These are phyloP conservation scores for Tragelaphus oryx DNA, from an alignment of 2,797 vertebrate genomes.

Conservation along the genomic window DNA sequence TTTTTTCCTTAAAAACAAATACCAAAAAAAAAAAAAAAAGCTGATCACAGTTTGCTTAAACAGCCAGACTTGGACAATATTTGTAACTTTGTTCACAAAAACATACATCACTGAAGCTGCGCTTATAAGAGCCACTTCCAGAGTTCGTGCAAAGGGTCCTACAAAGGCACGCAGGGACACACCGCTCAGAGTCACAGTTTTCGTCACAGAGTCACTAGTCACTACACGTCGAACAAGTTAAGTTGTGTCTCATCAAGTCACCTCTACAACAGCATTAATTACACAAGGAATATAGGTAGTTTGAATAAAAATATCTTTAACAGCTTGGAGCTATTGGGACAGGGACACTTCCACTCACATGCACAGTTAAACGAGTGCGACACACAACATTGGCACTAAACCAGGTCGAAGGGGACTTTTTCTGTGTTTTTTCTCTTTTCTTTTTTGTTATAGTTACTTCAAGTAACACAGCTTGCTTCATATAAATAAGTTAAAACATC, in stretches of 20 bases:
- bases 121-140: constrained; percentile 88
- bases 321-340: constrained; percentile 93
- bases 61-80: constrained; percentile 89
- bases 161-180: constrained; percentile 93
- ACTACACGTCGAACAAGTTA: constrained; percentile 90
- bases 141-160: constrained; percentile 89
- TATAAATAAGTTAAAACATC: constrained; percentile 98
- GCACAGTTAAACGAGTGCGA: constrained; percentile 89
- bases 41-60: constrained; percentile 91
- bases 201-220: constrained; percentile 92
- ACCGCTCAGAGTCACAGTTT: constrained; percentile 89
- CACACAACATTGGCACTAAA: constrained; percentile 90
- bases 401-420: constrained; percentile 72
- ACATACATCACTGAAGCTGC: constrained; percentile 87
- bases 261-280: constrained; percentile 89
- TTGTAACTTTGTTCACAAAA: constrained; percentile 87
- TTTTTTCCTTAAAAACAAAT: constrained; percentile 83
- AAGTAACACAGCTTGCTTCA: constrained; percentile 89
- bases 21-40: constrained; percentile 84
- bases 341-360: constrained; percentile 89
- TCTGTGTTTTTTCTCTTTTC: constrained; percentile 58
- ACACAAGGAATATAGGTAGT: constrained; percentile 88
- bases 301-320: constrained; percentile 89
- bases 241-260: constrained; percentile 87
- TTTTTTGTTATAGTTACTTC: constrained; percentile 89